Conservation (phyloP, 2,113 vertebrate genomes). For the Eupsittula cactorum region DNA sequence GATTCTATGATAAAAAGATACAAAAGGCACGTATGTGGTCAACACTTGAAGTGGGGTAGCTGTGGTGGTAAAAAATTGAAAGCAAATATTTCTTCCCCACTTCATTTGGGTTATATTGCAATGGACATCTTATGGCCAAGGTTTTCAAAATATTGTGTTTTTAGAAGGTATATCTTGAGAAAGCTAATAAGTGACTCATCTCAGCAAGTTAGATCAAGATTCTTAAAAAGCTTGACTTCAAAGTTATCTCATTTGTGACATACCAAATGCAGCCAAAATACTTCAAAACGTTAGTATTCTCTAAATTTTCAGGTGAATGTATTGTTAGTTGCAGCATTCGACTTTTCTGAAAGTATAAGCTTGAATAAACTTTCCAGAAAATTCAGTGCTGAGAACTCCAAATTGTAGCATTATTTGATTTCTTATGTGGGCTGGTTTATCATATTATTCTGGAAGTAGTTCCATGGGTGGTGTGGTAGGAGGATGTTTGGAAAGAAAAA, state of each 20-base stretch:
- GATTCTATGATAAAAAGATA: background rate
- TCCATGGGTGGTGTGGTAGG: slow-evolving; percentile 47
- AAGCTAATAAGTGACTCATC: background rate
- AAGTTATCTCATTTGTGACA: background rate
- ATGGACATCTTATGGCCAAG: background rate
- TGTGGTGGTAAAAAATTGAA: background rate
- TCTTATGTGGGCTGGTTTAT: slow-evolving; percentile 22
- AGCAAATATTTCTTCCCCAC: background rate
- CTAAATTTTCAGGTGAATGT: background rate
- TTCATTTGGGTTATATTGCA: background rate
- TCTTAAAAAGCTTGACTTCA: background rate
- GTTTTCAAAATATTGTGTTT: background rate
- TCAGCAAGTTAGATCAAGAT: background rate
- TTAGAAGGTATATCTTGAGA: background rate
- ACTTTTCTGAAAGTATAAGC: background rate
- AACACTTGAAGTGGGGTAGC: background rate
- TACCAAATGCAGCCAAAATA: background rate
- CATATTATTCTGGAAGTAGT: slow-evolving; percentile 41
- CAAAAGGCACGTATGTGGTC: background rate
- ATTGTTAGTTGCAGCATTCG: background rate
- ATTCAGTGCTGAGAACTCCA: background rate
- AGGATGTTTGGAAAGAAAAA: slow-evolving; percentile 33
- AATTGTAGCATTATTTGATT: background rate
- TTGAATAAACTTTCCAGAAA: background rate
- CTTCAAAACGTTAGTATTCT: background rate